These are phyloP conservation scores for Cheilosia pagana DNA, from an alignment of 2,888 invertebrate genomes.

Conservation along the genomic window DNA sequence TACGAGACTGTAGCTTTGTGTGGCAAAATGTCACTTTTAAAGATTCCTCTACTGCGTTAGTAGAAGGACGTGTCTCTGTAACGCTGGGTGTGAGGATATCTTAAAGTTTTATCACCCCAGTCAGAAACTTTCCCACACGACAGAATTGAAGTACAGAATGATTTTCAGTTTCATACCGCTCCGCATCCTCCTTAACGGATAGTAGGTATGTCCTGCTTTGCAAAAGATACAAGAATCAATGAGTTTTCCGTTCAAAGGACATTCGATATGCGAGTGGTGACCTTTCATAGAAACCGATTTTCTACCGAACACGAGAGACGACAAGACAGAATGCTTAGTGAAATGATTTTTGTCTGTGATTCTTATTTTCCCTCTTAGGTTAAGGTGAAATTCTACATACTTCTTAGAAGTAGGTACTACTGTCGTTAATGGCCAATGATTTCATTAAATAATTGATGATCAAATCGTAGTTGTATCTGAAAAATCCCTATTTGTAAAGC, in stretches of 20 bases:
- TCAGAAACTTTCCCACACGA: conserved; percentile 59
- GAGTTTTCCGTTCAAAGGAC: conserved; percentile 30
- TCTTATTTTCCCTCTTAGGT: not conserved
- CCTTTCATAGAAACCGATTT: conserved; percentile 53
- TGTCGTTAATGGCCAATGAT: not conserved
- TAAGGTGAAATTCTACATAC: not conserved
- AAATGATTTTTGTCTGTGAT: conserved; percentile 15
- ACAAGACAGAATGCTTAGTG: conserved; percentile 37
- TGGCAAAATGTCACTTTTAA: conserved; percentile 60
- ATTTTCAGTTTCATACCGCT: conserved; percentile 58
- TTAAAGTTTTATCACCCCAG: conserved; percentile 72
- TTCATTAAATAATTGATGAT: conserved; percentile 9
- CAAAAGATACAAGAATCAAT: conserved; percentile 50
- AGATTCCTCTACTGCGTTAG: conserved; percentile 53
- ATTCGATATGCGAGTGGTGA: conserved; percentile 50
- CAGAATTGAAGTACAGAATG: conserved; percentile 52
- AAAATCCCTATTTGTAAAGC: not conserved
- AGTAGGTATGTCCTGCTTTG: conserved; percentile 17
- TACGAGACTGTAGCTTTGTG: conserved; percentile 16
- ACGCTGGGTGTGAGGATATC: conserved; percentile 26
- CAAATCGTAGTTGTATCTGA: not conserved
- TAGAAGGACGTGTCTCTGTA: conserved; percentile 19
- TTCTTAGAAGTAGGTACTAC: not conserved
- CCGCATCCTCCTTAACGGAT: conserved; percentile 7
- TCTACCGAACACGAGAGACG: conserved; percentile 13